phyloP scores from a whole-genome alignment of 2,888 invertebrate genomes.

The Lottia gigantea region DNA sequence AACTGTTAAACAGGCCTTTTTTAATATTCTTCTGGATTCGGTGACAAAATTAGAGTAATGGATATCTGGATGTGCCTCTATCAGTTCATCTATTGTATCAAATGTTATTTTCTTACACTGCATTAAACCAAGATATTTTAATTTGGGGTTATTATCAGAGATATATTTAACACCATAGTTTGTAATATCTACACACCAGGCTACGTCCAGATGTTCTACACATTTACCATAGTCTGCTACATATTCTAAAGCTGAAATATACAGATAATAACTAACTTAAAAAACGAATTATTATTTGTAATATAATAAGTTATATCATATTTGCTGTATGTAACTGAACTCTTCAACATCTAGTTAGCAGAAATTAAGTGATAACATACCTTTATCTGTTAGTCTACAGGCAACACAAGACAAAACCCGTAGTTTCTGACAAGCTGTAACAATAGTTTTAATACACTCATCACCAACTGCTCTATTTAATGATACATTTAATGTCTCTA shows the following conservation, averaged over 20 bases:
- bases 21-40: slow-evolving; percentile 50
- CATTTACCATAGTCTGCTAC: slow-evolving; percentile 40
- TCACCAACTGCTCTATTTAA: slow-evolving; percentile 47
- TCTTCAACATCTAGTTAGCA: no score
- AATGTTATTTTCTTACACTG: slow-evolving; percentile 54
- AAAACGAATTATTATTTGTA: no score
- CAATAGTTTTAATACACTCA: slow-evolving; percentile 41
- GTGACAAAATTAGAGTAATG: slow-evolving; percentile 56
- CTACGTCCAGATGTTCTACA: slow-evolving; percentile 54
- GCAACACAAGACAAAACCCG: slow-evolving; percentile 49
- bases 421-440: slow-evolving; percentile 34
- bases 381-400: slow-evolving; percentile 49
- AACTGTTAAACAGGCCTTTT: slow-evolving; percentile 27
- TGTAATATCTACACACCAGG: slow-evolving; percentile 56
- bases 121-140: slow-evolving; percentile 55
- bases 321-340: no score
- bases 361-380: slow-evolving; percentile 33
- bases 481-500: slow-evolving; percentile 49
- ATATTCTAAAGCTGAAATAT: slow-evolving; percentile 40
- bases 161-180: slow-evolving; percentile 46
- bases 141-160: slow-evolving; percentile 41
- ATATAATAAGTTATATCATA: no score
- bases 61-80: slow-evolving; percentile 45
- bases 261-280: not conserved
- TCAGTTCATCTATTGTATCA: slow-evolving; percentile 45